Evolutionary conservation across 2,113 vertebrate genomes (phyloP).

Genomic region (Pseudopodoces humilis): DNA sequence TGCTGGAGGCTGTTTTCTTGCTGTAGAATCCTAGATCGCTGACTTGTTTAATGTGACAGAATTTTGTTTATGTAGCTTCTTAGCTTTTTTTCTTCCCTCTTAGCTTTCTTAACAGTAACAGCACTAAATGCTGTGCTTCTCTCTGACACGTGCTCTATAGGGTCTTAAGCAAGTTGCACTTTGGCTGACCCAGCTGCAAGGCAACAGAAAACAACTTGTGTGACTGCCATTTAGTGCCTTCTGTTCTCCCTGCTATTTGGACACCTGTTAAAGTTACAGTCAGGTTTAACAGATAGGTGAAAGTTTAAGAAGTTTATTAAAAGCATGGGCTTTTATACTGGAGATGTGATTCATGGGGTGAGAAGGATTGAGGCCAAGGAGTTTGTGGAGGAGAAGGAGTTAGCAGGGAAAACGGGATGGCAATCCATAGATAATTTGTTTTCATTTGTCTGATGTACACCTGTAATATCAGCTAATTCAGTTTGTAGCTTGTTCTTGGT

Average conservation of each 20-base stretch:
- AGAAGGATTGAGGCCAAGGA: not conserved
- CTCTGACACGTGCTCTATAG: not conserved
- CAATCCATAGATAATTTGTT: fast-evolving
- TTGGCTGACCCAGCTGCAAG: not conserved
- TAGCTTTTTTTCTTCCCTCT: not conserved
- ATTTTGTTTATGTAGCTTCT: not conserved
- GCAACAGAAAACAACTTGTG: not conserved
- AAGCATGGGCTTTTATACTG: not conserved
- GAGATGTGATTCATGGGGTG: not conserved
- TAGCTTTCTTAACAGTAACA: not conserved
- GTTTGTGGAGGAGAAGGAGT: not conserved
- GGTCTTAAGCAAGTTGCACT: not conserved
- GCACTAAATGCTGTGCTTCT: not conserved
- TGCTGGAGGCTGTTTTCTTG: not conserved
- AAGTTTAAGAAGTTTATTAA: not conserved
- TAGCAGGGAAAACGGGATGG: not conserved
- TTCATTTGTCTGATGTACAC: not conserved
- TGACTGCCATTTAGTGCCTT: not conserved
- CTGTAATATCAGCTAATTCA: not conserved
- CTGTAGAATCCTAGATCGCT: not conserved
- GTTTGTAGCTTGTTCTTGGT: not conserved
- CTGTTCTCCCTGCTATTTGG: not conserved
- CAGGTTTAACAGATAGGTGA: not conserved
- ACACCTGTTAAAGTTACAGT: not conserved
- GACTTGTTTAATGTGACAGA: not conserved